Base-by-base conservation (phyloP, 2,888 invertebrate species). In the Poecilobothrus nobilitatus region DNA sequence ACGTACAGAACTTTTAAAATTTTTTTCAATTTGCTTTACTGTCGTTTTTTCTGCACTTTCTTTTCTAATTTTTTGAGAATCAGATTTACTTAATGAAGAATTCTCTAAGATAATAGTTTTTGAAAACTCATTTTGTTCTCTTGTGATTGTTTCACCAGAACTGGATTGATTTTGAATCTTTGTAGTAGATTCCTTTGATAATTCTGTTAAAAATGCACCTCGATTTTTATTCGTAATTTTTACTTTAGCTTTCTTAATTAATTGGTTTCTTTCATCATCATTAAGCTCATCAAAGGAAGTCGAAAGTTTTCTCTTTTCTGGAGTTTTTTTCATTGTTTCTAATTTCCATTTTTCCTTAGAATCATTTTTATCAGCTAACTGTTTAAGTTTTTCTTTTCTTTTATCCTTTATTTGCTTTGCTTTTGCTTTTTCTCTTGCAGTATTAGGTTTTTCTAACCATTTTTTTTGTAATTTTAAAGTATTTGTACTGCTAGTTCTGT, bases 171-270 rank as follows among this genome's bases (percentile, higher is more conserved):
- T 63, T 10, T 6, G 9, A 15, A 12, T 22, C 21, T 63, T 63
- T 22, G 6, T 21, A 7, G 63, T 22, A 1, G 63, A 10, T 10
- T 20, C 18, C 2, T 22, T 22, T 37, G 37, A 5, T 4, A 34
- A 70, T 74, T 83, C 81, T 22, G 81, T 81, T 65, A 88, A 79
- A 74, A 87, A 86, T 62, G 85, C 85, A 0, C 86, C 86, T 41
- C 88, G 83, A 73, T 86, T 86, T 41, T 82, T 81, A 27, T 78
- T 73, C 0, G 86, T 85, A 9, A 85, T 73, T 77, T 86, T 88
- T 0, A 84, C 82, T 66, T 76, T 77, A 0, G 77, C 75, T 8
- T 75, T 74, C 21, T 70, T 76, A 0, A 70, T 70, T 6, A 70
- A 67, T 66, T 70, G 69, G 15, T 33, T 37, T 44, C 63, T 44